Evolutionary conservation across 2,888 invertebrate species (phyloP).

Genomic region (Pocota personata): DNA sequence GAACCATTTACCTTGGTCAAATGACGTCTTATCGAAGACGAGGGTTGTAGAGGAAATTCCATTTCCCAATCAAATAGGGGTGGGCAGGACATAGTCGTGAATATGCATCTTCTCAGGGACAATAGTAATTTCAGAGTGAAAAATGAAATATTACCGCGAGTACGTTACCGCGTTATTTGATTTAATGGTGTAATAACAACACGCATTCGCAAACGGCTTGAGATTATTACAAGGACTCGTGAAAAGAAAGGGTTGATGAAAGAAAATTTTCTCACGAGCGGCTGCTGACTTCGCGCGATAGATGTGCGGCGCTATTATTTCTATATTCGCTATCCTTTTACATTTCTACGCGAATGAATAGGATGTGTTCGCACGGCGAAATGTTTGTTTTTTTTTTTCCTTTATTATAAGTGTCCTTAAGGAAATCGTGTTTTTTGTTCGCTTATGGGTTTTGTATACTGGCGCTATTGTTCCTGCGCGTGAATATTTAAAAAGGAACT

Average conservation of each 20-base stretch:
- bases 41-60: not conserved
- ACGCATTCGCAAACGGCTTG: constrained; percentile 54
- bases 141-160: constrained; percentile 57
- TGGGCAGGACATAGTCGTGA: constrained; percentile 7
- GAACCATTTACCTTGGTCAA: constrained; percentile 24
- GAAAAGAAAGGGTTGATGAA: constrained; percentile 47
- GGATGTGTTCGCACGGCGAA: constrained; percentile 50
- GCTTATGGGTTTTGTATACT: constrained; percentile 1
- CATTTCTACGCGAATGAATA: constrained; percentile 39
- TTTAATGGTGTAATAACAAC: constrained; percentile 44
- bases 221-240: constrained; percentile 57
- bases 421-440: constrained; percentile 50
- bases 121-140: constrained; percentile 29
- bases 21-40: not conserved
- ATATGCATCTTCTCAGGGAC: constrained; percentile 54
- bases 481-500: constrained; percentile 50
- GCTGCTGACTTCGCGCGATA: constrained; percentile 1
- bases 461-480: constrained; percentile 50
- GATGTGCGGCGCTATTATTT: constrained; percentile 12
- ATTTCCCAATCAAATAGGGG: constrained; percentile 24
- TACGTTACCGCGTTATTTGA: constrained; percentile 52
- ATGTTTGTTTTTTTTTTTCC: constrained; percentile 40
- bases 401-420: constrained; percentile 41
- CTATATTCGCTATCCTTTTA: not conserved
- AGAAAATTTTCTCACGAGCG: constrained; percentile 64